phyloP scores from a whole-genome alignment of 2,797 vertebrate genomes.

The Acipenser ruthenus region DNA sequence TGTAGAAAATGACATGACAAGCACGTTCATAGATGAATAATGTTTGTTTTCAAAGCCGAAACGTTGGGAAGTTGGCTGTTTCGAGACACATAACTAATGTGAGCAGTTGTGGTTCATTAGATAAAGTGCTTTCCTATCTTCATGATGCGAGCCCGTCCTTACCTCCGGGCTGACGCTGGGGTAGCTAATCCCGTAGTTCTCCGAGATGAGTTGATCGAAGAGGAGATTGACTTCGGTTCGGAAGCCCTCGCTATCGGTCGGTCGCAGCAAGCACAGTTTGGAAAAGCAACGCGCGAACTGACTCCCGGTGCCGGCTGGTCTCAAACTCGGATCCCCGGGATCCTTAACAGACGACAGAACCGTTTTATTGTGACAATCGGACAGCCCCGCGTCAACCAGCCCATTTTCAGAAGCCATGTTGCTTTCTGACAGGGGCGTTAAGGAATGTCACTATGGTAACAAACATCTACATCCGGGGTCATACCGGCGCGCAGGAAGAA shows the following conservation, averaged over 20 bases:
- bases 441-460: conserved; percentile 24
- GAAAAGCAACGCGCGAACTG: conserved; percentile 58
- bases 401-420: conserved; percentile 41
- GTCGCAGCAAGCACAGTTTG: conserved; percentile 55
- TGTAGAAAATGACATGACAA: too few relatives aligned
- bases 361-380: background rate
- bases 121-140: too few relatives aligned
- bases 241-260: conserved; percentile 44
- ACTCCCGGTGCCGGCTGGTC: conserved; percentile 27
- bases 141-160: background rate
- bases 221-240: conserved; percentile 81
- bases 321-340: background rate
- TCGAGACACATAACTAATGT: too few relatives aligned
- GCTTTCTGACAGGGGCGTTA: background rate
- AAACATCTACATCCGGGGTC: conserved; percentile 26
- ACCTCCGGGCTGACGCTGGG: conserved; percentile 46
- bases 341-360: conserved; percentile 3
- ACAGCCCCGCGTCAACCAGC: background rate
- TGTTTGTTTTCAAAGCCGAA: too few relatives aligned
- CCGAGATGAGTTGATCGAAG: conserved; percentile 86
- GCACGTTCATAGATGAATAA: too few relatives aligned
- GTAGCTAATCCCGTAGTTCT: conserved; percentile 64
- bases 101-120: too few relatives aligned
- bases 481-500: background rate
- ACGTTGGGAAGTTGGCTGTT: too few relatives aligned